Base-by-base conservation (phyloP, 2,888 invertebrate genomes). In the Serrognathus titanus region DNA sequence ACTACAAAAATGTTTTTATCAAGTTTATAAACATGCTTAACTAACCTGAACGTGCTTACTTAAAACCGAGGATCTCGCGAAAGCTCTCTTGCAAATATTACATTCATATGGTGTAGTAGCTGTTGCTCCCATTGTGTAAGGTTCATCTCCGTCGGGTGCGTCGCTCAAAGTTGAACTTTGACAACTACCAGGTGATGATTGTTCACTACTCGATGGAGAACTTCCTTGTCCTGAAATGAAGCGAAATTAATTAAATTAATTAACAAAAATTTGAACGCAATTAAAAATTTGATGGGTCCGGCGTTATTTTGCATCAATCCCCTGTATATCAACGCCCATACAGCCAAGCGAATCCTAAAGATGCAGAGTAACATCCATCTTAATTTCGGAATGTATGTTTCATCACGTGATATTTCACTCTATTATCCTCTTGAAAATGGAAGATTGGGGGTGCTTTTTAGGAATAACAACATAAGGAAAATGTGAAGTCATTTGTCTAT, bases 31-130 rank as follows among this genome's bases (percentile, higher is more conserved):
- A 11, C 13, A 13, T 43, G 10, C 20, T 16, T 16, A 43, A 54
- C 79, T 74, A 78, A 94, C 94, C 90, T 94, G 94, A 79, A 94
- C 92, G 82, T 94, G 94, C 79, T 92, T 90, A 80, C 92, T 92
- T 68, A 94, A 84, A 76, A 91, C 90, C 63, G 90, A 90, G 65
- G 90, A 86, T 66, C 92, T 84, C 12, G 93, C 89, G 79, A 94
- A 94, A 65, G 93, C 91, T 77, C 92, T 90, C 74, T 94, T 91
- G 81, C 94, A 95, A 81, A 91, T 94, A 79, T 90, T 90, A 80
- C 94, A 94, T 73, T 90, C 88, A 82, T 93, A 92, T 60, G 93
- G 93, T 64, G 92, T 89, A 76, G 85, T 64, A 69, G 88, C 88
- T 13, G 86, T 86, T 61, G 85, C 84, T 47, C 86, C 87, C 64